phyloP scores from a whole-genome alignment of 2,888 invertebrate species.

The Cylloceria caligata region DNA sequence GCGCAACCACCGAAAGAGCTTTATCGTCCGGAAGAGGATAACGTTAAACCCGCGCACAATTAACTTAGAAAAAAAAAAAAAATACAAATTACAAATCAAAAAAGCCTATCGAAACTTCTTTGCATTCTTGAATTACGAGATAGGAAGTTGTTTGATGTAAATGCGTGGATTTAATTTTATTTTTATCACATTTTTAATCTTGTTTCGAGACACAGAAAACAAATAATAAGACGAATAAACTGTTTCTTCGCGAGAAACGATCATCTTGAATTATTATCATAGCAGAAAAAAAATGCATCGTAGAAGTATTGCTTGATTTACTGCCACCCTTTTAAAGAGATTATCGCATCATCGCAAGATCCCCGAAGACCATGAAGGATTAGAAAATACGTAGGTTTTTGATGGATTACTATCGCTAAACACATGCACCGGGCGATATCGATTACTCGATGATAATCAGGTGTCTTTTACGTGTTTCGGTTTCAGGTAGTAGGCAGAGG shows the following conservation, averaged over 20 bases:
- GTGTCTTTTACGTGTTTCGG: slow-evolving; percentile 69
- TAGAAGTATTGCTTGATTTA: slow-evolving; percentile 1
- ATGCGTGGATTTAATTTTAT: slow-evolving; percentile 27
- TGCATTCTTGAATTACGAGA: slow-evolving; percentile 1
- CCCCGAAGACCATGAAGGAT: slow-evolving; percentile 53
- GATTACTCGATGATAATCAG: slow-evolving; percentile 65
- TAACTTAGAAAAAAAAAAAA: slow-evolving; percentile 8
- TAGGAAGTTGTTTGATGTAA: slow-evolving; percentile 10
- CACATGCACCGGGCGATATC: slow-evolving; percentile 36
- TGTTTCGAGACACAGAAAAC: slow-evolving; percentile 38
- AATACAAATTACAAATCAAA: slow-evolving; percentile 5
- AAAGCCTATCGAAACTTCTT: slow-evolving; percentile 23
- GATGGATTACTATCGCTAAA: slow-evolving; percentile 29
- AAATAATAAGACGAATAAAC: slow-evolving; percentile 56
- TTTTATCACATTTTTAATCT: slow-evolving; percentile 46
- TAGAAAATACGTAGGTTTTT: slow-evolving; percentile 53
- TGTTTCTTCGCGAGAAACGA: slow-evolving; percentile 42
- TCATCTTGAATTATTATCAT: slow-evolving; percentile 39
- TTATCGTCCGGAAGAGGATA: slow-evolving; percentile 34
- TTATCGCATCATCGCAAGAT: slow-evolving; percentile 57
- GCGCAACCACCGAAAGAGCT: slow-evolving; percentile 23
- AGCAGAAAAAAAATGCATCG: not conserved
- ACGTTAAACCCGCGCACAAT: slow-evolving; percentile 27
- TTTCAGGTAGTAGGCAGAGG: slow-evolving; percentile 71
- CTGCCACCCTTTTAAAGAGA: slow-evolving; percentile 12